A percentile compares a stretch with the other conserved stretches of the same genome.
These are phyloP conservation scores for Staurois parvus DNA, from an alignment of 2,797 vertebrate genomes.

Conservation along the genomic window DNA sequence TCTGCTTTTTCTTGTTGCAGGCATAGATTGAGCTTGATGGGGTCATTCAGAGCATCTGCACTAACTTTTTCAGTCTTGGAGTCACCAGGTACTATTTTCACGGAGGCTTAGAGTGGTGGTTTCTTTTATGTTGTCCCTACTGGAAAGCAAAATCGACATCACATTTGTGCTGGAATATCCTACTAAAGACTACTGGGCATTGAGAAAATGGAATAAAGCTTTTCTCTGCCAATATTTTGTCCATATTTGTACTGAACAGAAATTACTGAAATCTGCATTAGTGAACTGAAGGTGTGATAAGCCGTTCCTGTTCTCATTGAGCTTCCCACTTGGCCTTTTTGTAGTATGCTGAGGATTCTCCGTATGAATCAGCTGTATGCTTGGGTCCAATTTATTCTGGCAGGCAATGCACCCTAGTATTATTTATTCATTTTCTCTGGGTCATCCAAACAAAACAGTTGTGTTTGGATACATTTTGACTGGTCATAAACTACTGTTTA, in stretches of 20 bases:
- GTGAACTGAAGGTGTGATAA: background rate
- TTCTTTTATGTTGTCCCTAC: no score
- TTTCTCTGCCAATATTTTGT: no score
- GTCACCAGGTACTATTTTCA: no score
- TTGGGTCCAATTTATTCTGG: background rate
- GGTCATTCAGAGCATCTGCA: no score
- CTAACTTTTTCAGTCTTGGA: no score
- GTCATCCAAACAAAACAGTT: background rate
- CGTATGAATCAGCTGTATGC: background rate
- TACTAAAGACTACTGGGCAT: background rate
- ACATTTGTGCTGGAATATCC: no score
- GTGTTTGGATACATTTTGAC: slow-evolving; percentile 8
- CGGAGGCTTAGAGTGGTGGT: no score
- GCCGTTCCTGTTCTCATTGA: background rate
- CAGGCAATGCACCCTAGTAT: background rate
- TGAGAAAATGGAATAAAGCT: background rate
- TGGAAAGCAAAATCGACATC: no score
- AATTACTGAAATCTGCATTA: no score
- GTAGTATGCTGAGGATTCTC: background rate
- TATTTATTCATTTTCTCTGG: background rate
- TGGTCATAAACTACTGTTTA: slow-evolving; percentile 5
- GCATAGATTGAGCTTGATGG: no score
- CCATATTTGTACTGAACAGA: background rate
- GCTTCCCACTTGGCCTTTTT: background rate
- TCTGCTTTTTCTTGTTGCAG: no score